Evolutionary conservation across 2,113 vertebrate species (phyloP).

Genomic region (Rhagologus leucostigma): DNA sequence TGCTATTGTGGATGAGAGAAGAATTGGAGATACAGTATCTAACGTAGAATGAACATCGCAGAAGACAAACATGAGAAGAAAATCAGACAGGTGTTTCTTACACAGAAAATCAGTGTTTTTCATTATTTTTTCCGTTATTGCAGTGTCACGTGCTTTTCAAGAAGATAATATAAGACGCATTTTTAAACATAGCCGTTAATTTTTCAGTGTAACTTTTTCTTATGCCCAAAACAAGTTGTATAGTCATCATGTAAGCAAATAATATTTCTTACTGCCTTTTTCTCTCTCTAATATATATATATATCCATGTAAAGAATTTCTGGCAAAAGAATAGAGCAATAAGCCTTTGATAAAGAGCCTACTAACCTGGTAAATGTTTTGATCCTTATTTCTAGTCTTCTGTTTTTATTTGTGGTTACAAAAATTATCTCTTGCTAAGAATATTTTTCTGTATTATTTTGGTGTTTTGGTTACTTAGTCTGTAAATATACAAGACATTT

Average conservation of each 20-base stretch:
- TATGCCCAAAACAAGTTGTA: background rate
- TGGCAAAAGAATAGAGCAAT: background rate
- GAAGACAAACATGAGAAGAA: background rate
- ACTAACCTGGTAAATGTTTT: background rate
- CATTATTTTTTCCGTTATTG: background rate
- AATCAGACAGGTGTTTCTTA: background rate
- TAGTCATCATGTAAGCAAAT: background rate
- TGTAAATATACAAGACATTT: background rate
- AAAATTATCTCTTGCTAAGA: background rate
- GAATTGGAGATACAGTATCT: background rate
- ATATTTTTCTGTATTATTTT: background rate
- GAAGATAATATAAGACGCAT: background rate
- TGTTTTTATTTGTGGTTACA: background rate
- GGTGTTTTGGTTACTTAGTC: background rate
- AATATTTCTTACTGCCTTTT: background rate
- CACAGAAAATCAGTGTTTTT: background rate
- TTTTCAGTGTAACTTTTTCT: background rate
- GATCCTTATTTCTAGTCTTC: background rate
- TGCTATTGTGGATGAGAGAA: background rate
- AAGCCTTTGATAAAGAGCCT: background rate
- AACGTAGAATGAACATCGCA: rapidly evolving
- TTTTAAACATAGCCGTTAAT: background rate
- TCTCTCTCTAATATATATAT: background rate
- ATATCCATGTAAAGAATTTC: background rate
- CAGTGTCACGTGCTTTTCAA: background rate